Conservation (phyloP, 2,797 vertebrate species). For the Pangasius djambal region DNA sequence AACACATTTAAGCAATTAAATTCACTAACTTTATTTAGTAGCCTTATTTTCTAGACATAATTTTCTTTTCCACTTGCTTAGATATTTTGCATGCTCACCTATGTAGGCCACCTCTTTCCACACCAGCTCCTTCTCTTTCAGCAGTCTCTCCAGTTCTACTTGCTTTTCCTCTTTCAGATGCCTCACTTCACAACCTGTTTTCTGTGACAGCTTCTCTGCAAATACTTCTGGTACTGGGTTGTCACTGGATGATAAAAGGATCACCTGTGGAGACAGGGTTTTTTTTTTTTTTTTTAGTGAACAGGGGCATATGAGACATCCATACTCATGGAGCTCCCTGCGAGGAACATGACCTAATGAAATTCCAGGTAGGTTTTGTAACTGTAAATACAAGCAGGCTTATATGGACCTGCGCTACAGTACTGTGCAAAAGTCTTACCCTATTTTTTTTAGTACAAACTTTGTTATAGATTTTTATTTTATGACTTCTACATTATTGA, state of each 20-base stretch:
- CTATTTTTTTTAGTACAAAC: too few species aligned
- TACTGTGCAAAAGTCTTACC: too few species aligned
- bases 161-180: slow-evolving; percentile 71
- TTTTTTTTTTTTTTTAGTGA: background rate
- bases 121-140: slow-evolving; percentile 70
- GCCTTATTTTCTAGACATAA: background rate
- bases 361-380: background rate
- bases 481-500: too few species aligned
- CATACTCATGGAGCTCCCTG: background rate
- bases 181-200: slow-evolving; percentile 69
- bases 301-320: background rate
- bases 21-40: background rate
- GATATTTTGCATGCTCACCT: slow-evolving; percentile 70
- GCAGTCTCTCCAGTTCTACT: slow-evolving; percentile 65
- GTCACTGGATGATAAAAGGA: slow-evolving; percentile 77
- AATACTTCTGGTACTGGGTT: slow-evolving; percentile 70
- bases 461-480: too few species aligned
- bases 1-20: background rate
- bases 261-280: slow-evolving; percentile 72
- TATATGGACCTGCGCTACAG: background rate
- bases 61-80: background rate
- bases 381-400: background rate
- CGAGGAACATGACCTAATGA: background rate
- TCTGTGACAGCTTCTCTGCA: slow-evolving; percentile 66
- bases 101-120: slow-evolving; percentile 92